These are phyloP conservation scores for Pandemis cinnamomeana DNA, from an alignment of 2,888 invertebrate species.

Conservation along the genomic window DNA sequence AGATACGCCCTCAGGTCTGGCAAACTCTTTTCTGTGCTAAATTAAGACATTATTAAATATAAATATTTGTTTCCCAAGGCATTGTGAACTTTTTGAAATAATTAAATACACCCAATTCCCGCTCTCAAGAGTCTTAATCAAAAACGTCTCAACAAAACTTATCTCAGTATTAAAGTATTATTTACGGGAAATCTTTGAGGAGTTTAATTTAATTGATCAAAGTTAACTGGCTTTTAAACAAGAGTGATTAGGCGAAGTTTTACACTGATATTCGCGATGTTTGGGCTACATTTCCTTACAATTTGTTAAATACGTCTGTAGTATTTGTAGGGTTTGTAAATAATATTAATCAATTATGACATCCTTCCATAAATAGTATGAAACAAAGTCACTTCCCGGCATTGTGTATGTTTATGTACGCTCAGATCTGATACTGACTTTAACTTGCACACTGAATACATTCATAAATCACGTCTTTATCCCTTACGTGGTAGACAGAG, in stretches of 20 bases:
- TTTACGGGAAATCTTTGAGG: slow-evolving; percentile 42
- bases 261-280: slow-evolving; percentile 24
- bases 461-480: too few relatives aligned
- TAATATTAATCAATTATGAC: too few relatives aligned
- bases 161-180: slow-evolving; percentile 42
- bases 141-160: slow-evolving; percentile 43
- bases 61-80: not conserved
- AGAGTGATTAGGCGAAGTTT: slow-evolving; percentile 35
- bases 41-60: not conserved
- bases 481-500: too few relatives aligned
- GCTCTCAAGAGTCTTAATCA: slow-evolving; percentile 33
- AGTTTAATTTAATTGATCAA: slow-evolving; percentile 44
- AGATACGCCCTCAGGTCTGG: too few relatives aligned
- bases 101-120: slow-evolving; percentile 25
- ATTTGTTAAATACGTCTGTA: not conserved
- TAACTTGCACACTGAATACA: too few relatives aligned
- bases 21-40: too few relatives aligned
- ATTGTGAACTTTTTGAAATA: slow-evolving; percentile 19
- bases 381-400: too few relatives aligned
- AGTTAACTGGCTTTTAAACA: slow-evolving; percentile 42
- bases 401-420: too few relatives aligned
- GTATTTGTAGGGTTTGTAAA: too few relatives aligned
- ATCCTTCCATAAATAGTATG: too few relatives aligned
- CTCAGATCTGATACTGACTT: too few relatives aligned
- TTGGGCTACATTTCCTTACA: slow-evolving; percentile 9